Conservation (phyloP, 2,113 vertebrate genomes). For the Nycticebus coucang region DNA sequence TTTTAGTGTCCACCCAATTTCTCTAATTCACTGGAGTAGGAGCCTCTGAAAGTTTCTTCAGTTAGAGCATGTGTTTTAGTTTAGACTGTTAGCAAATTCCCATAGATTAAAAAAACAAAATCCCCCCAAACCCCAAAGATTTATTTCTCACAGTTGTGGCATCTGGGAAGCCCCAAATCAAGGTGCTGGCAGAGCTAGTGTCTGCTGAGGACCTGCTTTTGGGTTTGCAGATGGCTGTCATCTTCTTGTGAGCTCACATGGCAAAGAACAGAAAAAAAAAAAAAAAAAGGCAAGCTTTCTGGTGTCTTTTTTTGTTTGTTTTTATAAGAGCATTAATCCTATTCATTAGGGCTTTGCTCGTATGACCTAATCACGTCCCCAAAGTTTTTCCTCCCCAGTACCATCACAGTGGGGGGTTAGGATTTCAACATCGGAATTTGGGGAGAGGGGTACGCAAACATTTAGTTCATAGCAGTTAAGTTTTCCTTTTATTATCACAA, state of each 20-base stretch:
- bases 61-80: neutral
- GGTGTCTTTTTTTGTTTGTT: neutral
- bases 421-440: neutral
- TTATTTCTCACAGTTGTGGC: neutral
- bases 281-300: neutral
- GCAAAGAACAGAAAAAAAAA: neutral
- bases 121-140: neutral
- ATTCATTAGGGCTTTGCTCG: neutral
- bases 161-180: neutral
- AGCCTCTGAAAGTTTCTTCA: neutral
- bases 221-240: neutral
- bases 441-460: neutral
- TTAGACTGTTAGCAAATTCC: neutral
- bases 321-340: neutral
- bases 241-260: neutral
- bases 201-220: neutral
- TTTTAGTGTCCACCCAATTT: neutral
- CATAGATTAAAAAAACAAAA: neutral
- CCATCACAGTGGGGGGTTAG: neutral
- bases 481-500: slow-evolving; percentile 43
- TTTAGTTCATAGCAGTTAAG: neutral
- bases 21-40: neutral
- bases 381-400: neutral
- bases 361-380: neutral
- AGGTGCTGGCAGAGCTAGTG: neutral